Conservation (phyloP, 2,888 invertebrate genomes). For the Tachystola acroxantha region DNA sequence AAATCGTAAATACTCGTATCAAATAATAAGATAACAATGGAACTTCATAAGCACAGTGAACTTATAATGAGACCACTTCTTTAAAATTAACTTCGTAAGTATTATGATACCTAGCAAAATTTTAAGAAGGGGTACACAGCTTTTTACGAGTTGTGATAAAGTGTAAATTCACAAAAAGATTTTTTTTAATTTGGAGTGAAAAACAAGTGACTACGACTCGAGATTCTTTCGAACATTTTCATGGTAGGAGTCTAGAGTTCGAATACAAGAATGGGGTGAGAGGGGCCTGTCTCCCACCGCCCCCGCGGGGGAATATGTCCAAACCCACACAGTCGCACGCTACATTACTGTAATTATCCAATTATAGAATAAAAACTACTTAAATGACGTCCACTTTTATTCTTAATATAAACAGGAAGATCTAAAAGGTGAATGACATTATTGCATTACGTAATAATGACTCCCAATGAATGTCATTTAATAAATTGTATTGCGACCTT, state of each 20-base stretch:
- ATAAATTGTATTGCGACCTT: conserved; percentile 1
- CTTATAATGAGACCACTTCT: neutral
- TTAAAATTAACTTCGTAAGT: no score
- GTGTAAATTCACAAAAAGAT: conserved; percentile 4
- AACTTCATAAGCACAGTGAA: no score
- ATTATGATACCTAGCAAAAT: no score
- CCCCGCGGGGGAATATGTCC: conserved; percentile 54
- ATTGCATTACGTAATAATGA: neutral
- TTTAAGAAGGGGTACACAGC: no score
- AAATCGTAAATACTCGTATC: neutral
- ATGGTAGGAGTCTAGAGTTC: conserved; percentile 38
- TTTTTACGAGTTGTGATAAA: no score
- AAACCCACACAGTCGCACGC: conserved; percentile 55
- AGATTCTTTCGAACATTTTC: conserved; percentile 9
- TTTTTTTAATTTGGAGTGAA: no score
- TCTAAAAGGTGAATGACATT: conserved; percentile 6
- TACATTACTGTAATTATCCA: conserved; percentile 74
- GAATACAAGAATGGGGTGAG: conserved; percentile 35
- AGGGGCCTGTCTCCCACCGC: conserved; percentile 29
- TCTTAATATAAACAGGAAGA: conserved; percentile 5
- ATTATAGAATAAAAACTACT: conserved; percentile 52
- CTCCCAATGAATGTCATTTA: neutral
- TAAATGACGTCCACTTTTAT: conserved; percentile 32
- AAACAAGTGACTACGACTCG: no score
- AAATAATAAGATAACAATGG: no score